Evolutionary conservation across 2,888 invertebrate species (phyloP).

Genomic region (Andrena bucephala): DNA sequence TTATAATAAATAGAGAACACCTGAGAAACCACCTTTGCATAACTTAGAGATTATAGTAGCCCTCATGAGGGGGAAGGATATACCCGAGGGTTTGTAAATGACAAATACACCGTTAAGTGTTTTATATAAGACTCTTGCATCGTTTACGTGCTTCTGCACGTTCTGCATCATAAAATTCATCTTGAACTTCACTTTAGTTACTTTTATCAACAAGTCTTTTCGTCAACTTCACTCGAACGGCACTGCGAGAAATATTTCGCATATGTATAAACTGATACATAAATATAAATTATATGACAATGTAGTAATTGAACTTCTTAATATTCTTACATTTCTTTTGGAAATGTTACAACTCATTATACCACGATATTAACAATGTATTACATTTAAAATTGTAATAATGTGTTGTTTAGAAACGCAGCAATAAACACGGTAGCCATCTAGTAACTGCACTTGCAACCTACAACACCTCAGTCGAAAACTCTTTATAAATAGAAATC

Average conservation of each 20-base stretch:
- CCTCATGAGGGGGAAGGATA: constrained; percentile 86
- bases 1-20: constrained; percentile 4
- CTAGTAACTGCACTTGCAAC: too few relatives aligned
- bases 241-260: background rate
- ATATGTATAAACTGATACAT: background rate
- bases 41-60: constrained; percentile 88
- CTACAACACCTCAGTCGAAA: too few relatives aligned
- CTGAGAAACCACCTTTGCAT: constrained; percentile 85
- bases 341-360: too few relatives aligned
- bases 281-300: background rate
- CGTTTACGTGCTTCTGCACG: background rate
- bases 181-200: background rate
- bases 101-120: constrained; percentile 91
- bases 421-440: too few relatives aligned
- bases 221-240: constrained; percentile 1
- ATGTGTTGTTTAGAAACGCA: too few relatives aligned
- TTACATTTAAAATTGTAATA: too few relatives aligned
- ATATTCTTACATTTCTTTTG: background rate
- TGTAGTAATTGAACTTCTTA: background rate
- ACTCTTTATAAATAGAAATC: too few relatives aligned
- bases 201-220: background rate
- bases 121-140: constrained; percentile 88
- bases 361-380: too few relatives aligned
- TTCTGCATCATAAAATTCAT: constrained; percentile 11
- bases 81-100: constrained; percentile 91